These are phyloP conservation scores for Collichthys lucidus DNA, from an alignment of 2,113 vertebrate species.

Conservation along the genomic window DNA sequence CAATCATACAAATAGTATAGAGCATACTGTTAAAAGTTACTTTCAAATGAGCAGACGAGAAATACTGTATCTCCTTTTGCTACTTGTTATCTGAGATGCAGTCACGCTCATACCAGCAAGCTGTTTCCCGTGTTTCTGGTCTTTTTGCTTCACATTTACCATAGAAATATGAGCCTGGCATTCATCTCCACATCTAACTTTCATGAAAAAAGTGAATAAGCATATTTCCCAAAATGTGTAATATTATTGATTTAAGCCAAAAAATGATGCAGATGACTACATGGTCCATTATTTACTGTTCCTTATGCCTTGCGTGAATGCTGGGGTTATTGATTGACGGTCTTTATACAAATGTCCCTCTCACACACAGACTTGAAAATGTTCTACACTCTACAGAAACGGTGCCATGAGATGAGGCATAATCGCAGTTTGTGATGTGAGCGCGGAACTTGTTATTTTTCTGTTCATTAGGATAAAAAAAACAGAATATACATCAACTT, in stretches of 20 bases:
- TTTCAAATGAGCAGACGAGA: too few relatives aligned
- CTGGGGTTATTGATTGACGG: conserved; percentile 1
- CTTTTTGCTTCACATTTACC: background rate
- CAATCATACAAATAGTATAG: background rate
- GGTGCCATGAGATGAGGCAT: conserved; percentile 65
- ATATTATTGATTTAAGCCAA: background rate
- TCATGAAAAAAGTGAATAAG: background rate
- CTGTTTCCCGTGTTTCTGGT: too few relatives aligned
- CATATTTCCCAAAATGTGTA: background rate
- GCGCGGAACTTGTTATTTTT: conserved; percentile 66
- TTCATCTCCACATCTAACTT: background rate
- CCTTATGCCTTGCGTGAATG: background rate
- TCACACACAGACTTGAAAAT: conserved; percentile 45
- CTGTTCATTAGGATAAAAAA: conserved; percentile 80
- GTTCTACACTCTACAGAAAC: conserved; percentile 41
- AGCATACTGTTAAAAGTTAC: background rate
- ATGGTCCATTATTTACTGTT: background rate
- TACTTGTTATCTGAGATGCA: too few relatives aligned
- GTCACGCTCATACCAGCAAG: too few relatives aligned
- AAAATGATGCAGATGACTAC: background rate
- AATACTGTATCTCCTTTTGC: too few relatives aligned
- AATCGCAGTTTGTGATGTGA: conserved; percentile 70
- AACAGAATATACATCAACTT: conserved; percentile 81
- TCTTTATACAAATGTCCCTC: conserved; percentile 5
- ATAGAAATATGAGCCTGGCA: background rate